These are phyloP conservation scores for Drosophila nebulosa DNA, from an alignment of 1,140 invertebrate genomes.

Conservation along the genomic window DNA sequence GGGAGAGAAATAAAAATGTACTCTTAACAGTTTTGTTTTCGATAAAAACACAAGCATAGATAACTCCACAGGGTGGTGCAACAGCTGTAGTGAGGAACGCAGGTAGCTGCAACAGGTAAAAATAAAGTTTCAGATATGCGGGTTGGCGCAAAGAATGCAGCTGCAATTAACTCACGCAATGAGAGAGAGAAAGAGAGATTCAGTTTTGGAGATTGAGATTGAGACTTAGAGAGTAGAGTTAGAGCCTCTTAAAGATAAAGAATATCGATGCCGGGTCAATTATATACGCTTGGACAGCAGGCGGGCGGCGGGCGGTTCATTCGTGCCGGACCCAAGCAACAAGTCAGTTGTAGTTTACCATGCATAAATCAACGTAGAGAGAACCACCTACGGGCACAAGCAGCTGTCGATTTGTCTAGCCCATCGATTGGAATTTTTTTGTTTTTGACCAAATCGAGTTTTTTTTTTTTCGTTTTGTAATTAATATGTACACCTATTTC, in stretches of 20 bases:
- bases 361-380: slow-evolving; percentile 41
- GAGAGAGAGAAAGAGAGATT: slow-evolving; percentile 4
- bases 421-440: slow-evolving; percentile 19
- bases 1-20: slow-evolving; percentile 23
- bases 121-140: slow-evolving; percentile 25
- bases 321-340: background rate
- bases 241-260: slow-evolving; percentile 3
- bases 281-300: slow-evolving; percentile 51
- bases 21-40: slow-evolving; percentile 44
- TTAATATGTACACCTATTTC: slow-evolving; percentile 49
- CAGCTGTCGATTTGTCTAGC: slow-evolving; percentile 30
- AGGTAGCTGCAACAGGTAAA: slow-evolving; percentile 50
- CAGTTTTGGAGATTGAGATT: too few species aligned
- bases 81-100: slow-evolving; percentile 55
- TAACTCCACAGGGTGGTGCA: slow-evolving; percentile 34
- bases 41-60: slow-evolving; percentile 39
- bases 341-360: background rate
- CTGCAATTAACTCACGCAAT: slow-evolving; percentile 63
- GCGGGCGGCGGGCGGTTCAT: background rate
- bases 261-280: slow-evolving; percentile 42
- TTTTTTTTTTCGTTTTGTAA: slow-evolving; percentile 12
- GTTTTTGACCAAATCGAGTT: slow-evolving; percentile 35
- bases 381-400: slow-evolving; percentile 40
- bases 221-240: background rate
- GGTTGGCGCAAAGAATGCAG: slow-evolving; percentile 35